These are phyloP conservation scores for Drosophila gaucha DNA, from an alignment of 2,888 invertebrate species.

Conservation along the genomic window DNA sequence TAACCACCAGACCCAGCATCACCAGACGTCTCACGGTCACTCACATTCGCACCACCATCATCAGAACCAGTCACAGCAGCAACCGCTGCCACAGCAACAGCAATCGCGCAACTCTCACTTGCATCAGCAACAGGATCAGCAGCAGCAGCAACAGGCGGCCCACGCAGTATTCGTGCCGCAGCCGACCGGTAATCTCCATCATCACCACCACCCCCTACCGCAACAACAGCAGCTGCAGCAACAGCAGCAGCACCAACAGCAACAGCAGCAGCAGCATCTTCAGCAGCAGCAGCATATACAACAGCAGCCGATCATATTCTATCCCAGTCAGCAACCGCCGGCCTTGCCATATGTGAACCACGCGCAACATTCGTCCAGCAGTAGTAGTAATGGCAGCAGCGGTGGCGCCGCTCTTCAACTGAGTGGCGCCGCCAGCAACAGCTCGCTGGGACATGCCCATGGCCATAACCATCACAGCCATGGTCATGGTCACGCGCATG, in stretches of 20 bases:
- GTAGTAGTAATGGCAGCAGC: conserved; percentile 62
- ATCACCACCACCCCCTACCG: conserved; percentile 48
- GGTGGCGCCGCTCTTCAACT: conserved; percentile 66
- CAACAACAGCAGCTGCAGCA: conserved; percentile 53
- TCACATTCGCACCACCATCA: conserved; percentile 52
- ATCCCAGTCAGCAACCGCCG: conserved; percentile 39
- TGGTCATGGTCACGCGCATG: conserved; percentile 39
- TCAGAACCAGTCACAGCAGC: conserved; percentile 54
- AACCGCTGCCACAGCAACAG: conserved; percentile 46
- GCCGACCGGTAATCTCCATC: conserved; percentile 40
- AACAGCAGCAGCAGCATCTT: conserved; percentile 44
- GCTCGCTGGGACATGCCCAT: conserved; percentile 54
- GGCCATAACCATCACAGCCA: conserved; percentile 44
- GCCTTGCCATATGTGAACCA: conserved; percentile 40
- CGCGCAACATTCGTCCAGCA: conserved; percentile 53
- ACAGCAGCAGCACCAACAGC: conserved; percentile 47
- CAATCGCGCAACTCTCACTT: conserved; percentile 41
- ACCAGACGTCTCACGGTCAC: conserved; percentile 54
- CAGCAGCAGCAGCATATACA: conserved; percentile 43
- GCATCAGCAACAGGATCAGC: conserved; percentile 51
- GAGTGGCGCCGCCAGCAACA: conserved; percentile 71
- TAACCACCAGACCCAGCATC: conserved; percentile 73
- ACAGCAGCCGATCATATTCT: conserved; percentile 53
- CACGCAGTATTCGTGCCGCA: conserved; percentile 62
- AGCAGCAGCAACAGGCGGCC: conserved; percentile 24